Conservation (phyloP, 1,140 invertebrate genomes). For the Centruroides vittatus region DNA sequence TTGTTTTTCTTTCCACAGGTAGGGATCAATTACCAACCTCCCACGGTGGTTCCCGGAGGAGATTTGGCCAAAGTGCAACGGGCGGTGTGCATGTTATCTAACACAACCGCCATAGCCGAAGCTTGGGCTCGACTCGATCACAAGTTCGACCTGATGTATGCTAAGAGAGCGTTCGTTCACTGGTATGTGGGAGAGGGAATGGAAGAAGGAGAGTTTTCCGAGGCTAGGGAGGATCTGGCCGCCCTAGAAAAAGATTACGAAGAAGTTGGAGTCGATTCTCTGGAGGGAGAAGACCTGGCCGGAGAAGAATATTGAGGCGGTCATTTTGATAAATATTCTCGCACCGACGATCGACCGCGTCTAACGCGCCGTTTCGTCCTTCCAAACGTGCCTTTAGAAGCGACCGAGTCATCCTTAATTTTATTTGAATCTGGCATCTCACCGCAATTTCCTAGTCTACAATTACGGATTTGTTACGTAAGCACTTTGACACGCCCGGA, state of each 20-base stretch:
- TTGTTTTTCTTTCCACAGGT: slow-evolving; percentile 14
- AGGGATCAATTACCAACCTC: slow-evolving; percentile 33
- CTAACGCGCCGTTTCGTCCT: too few relatives aligned
- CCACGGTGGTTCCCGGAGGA: slow-evolving; percentile 46
- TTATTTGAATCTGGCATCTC: too few relatives aligned
- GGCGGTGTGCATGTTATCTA: slow-evolving; percentile 54
- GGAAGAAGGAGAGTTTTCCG: slow-evolving; percentile 71
- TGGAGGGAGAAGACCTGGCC: slow-evolving; percentile 29
- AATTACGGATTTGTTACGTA: too few relatives aligned
- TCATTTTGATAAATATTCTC: too few relatives aligned
- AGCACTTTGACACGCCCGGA: too few relatives aligned
- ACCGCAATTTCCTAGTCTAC: too few relatives aligned
- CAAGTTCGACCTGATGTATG: slow-evolving; percentile 57
- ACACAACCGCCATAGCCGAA: slow-evolving; percentile 53
- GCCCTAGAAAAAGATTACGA: slow-evolving; percentile 65
- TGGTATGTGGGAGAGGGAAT: slow-evolving; percentile 76
- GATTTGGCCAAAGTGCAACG: slow-evolving; percentile 39
- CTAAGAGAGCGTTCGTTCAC: slow-evolving; percentile 67
- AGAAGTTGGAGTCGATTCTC: slow-evolving; percentile 54
- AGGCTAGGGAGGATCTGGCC: slow-evolving; percentile 40
- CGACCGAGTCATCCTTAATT: too few relatives aligned
- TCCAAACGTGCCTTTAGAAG: too few relatives aligned
- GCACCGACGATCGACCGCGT: too few relatives aligned
- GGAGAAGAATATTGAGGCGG: slow-evolving; percentile 16
- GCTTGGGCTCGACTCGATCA: slow-evolving; percentile 57